Percentiles rank a stretch among this genome's conserved stretches.
phyloP scores from a whole-genome alignment of 2,888 invertebrate species.

The Scaptomyza cyrtandrae region DNA sequence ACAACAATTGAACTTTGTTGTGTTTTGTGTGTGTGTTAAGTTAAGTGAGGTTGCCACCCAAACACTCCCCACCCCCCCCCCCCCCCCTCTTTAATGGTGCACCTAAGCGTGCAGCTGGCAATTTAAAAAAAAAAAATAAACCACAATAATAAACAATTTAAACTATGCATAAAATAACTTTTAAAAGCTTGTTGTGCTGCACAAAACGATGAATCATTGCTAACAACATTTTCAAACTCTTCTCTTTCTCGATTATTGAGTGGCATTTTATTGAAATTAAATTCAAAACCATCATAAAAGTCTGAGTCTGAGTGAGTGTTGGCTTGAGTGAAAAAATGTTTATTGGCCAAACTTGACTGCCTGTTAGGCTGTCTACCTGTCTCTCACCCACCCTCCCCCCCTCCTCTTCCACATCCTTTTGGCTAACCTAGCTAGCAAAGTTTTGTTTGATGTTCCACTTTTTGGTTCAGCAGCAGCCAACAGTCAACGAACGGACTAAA shows the following conservation, averaged over 20 bases:
- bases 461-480: slow-evolving; percentile 13
- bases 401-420: slow-evolving; percentile 11
- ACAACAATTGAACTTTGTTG: slow-evolving; percentile 51
- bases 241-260: not conserved
- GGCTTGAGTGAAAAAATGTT: slow-evolving; percentile 28
- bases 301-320: not conserved
- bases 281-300: slow-evolving; percentile 38
- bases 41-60: slow-evolving; percentile 21
- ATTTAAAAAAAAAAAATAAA: slow-evolving; percentile 2
- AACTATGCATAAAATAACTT: slow-evolving; percentile 43
- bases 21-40: slow-evolving; percentile 14
- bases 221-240: not conserved
- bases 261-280: slow-evolving; percentile 46
- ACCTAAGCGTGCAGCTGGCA: slow-evolving; percentile 46
- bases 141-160: slow-evolving; percentile 5
- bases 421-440: slow-evolving; percentile 67
- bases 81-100: not conserved
- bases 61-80: not conserved
- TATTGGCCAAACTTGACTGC: slow-evolving; percentile 57
- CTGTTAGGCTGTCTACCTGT: slow-evolving; percentile 16
- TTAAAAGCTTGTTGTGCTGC: slow-evolving; percentile 15
- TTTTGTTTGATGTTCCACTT: slow-evolving; percentile 67
- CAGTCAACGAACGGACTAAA: slow-evolving; percentile 2
- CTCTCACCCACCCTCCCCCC: not conserved
- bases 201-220: slow-evolving; percentile 47